Base-by-base conservation (phyloP, 2,888 invertebrate species). In the Chymomyza amoena region DNA sequence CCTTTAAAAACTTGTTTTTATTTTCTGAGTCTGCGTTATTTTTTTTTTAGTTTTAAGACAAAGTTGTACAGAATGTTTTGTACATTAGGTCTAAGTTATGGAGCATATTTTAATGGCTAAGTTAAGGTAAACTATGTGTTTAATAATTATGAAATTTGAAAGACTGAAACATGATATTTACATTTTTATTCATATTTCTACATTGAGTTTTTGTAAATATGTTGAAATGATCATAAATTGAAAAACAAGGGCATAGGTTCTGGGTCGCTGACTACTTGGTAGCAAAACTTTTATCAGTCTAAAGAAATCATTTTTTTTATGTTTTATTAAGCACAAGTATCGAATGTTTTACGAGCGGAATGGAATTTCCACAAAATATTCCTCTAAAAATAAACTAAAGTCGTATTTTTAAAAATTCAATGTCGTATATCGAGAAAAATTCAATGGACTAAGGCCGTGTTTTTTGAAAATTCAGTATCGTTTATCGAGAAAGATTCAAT, bases 61-160 rank as follows among this genome's bases (percentile, higher is more conserved):
- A 13, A 6, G 3, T 73, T 68, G 61, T 71, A 69, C 66, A 77
- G 72, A 65, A 67, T 70, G 56, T 68, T 66, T 66, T 77, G 72
- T 74, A 69, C 45, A 72, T 69, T 57, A 50, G 45, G 9, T 51
- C 32, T 63, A 32, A n/a, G 7, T 32, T 50, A 61, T 66, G 65
- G 45, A 36, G 61, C 45, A 20, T 54, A 32, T 68, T 45, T 56
- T 36, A 45, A 68, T 59, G 59, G 32, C 51, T 73, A 73, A 45
- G 39, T 45, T 45, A 45, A 69, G 69, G 51, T 68, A 66, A 68
- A 54, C 51, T 45, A 61, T 61, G 13, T 9, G 18, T 45, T 50
- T 16, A 50, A 50, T 60, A 16, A 32, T 32, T 15, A n/a, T 45
- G 51, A 32, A 70, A 9, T n/a, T 18, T 20, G 18, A 18, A 50